Evolutionary conservation across 2,797 vertebrate species (phyloP), one percentile per base, ranked within the genome.

Genomic region (Nyctibius grandis): DNA sequence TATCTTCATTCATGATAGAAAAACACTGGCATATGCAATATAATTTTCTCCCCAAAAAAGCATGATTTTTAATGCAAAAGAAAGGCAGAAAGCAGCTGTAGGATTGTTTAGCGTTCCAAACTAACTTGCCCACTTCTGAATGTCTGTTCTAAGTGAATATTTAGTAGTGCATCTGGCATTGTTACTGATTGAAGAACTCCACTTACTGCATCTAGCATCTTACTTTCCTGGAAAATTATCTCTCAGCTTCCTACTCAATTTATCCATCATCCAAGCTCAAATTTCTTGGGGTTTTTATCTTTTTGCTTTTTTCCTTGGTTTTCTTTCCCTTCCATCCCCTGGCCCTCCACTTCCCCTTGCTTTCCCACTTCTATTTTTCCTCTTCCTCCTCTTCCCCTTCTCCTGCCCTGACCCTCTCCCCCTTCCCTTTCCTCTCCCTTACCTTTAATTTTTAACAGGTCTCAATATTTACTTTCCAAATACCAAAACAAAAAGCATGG

Each of bases 171-270:
- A 97, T 83, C 92, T 97, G 88, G 84, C 78, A 93, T 86, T 96
- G 88, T 67, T 94, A 86, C 85, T 96, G 93, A 96, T 92, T 96
- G 84, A 97, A 97, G 84, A 93, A 92, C 33, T 93, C 88, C 78
- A 91, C 45, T 97, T 91, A 86, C 53, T 81, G 47, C 26, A 88
- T 1, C 56, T 87, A 96, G 54, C 29, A 85, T 80, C 51, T 95
- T 77, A 48, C 60, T 95, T 96, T 93, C 77, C 89, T 94, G 81
- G 73, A 96, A 95, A 93, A 93, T 51, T 87, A 33, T 84, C 59
- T 95, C 53, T 73, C 29, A 86, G 54, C 59, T 95, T 97, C 87
- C 50, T 92, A 61, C 45, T 67, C 42, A 45, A 92, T 93, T 91
- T 91, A 80, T 67, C 31, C 70, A 61, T 68, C 40, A 94, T 56